Percentiles rank a stretch among this genome's conserved stretches.
phyloP scores from a whole-genome alignment of 2,888 invertebrate genomes.

The Heliconius charithonia region DNA sequence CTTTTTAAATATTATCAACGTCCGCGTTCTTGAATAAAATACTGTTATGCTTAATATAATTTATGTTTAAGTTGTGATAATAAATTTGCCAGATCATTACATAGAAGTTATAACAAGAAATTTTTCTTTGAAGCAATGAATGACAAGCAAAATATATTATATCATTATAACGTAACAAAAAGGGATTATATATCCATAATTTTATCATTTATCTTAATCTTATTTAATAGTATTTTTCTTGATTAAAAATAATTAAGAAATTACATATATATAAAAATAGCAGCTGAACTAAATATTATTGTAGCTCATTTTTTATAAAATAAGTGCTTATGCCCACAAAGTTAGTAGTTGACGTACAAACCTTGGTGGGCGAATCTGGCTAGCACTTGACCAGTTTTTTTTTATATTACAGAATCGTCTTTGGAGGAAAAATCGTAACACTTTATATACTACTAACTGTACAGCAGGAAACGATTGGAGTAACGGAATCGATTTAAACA shows the following conservation, averaged over 20 bases:
- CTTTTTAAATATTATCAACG: neutral
- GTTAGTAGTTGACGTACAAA: too few relatives aligned
- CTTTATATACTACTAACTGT: conserved; percentile 57
- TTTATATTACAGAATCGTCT: conserved; percentile 85
- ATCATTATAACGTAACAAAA: neutral
- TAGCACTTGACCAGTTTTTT: neutral
- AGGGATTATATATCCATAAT: neutral
- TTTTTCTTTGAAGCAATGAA: neutral
- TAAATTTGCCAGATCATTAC: neutral
- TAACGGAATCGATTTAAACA: conserved; percentile 73
- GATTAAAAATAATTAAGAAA: neutral
- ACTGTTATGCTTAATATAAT: neutral
- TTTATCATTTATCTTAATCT: neutral
- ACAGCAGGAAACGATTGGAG: conserved; percentile 61
- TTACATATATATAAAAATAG: too few relatives aligned
- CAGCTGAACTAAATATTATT: too few relatives aligned
- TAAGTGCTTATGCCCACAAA: too few relatives aligned
- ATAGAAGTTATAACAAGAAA: neutral
- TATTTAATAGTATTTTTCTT: neutral
- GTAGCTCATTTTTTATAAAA: too few relatives aligned
- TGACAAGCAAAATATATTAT: neutral
- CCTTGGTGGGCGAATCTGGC: neutral
- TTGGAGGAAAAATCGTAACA: conserved; percentile 87
- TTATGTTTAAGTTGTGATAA: neutral
- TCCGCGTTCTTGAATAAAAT: neutral